Conservation (phyloP, 2,113 vertebrate genomes). For the Prolemur simus region DNA sequence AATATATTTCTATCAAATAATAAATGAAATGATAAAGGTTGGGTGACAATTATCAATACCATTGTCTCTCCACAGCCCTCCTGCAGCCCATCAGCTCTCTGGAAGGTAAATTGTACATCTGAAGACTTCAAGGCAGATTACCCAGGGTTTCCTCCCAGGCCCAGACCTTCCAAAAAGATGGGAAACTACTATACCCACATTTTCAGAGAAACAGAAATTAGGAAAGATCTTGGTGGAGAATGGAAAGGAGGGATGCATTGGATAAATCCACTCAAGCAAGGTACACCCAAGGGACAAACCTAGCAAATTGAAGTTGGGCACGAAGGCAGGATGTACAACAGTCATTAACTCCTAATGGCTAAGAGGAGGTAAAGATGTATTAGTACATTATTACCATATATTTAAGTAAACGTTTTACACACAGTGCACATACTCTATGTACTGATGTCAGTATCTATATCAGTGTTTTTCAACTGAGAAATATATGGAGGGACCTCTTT, state of each 20-base stretch:
- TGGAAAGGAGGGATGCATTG: not conserved
- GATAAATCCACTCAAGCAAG: not conserved
- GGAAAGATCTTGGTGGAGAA: not conserved
- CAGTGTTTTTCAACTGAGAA: not conserved
- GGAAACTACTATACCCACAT: not conserved
- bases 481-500: not conserved
- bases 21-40: not conserved
- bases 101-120: not conserved
- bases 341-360: not conserved
- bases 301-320: not conserved
- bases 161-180: not conserved
- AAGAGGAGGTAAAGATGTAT: not conserved
- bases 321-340: not conserved
- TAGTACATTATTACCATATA: not conserved
- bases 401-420: not conserved
- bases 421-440: not conserved
- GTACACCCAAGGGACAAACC: not conserved
- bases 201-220: slow-evolving; percentile 28
- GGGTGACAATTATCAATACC: not conserved
- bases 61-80: not conserved
- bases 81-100: not conserved
- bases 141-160: not conserved
- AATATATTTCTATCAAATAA: not conserved
- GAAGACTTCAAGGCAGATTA: not conserved
- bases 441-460: not conserved